Base-by-base conservation (phyloP, 2,113 vertebrate genomes). In the Sylvietta virens region DNA sequence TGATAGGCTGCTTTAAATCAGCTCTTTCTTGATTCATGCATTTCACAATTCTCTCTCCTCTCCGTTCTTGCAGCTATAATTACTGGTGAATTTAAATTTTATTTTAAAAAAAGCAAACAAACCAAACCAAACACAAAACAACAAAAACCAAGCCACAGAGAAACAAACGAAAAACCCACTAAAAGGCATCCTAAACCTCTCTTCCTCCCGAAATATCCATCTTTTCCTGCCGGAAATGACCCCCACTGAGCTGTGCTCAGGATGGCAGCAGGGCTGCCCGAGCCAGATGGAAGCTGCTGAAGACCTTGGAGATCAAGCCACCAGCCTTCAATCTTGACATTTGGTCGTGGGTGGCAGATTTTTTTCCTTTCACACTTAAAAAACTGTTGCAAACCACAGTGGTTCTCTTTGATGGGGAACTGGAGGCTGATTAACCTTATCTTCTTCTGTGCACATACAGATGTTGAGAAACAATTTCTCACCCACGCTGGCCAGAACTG, bases 281-380 rank as follows among this genome's bases (percentile, higher is more conserved):
- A 88, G 80, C 67, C 95, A 94, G 81, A 88, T 77, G 86, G 89
- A 65, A 92, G 47, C 76, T 78, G 64, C 92, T 56, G 69, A 96
- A 87, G 93, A 71, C 84, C 92, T 77, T 8, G 6, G 88, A 90
- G 82, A 93, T 92, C 82, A 90, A 94, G 45, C 31, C 73, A 50
- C 84, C 86, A 81, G 50, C 61, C 81, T 95, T 93, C 86, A 67
- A 24, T 40, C 71, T 9, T 94, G 92, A 96, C 94, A 91, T 76
- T 86, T 91, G 88, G 71, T 77, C 10, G 11, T 78, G 69, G 91
- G 92, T 66, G 88, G 88, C 72, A 90, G 58, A 70, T 65, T 86
- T 84, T 84, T 82, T 60, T 58, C 77, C 48, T 89, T 91, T 95
- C 57, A 44, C 77, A 65, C 86, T 76, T 44, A 65, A 53, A 89